A percentile compares a stretch with the other conserved stretches of the same genome.
These are phyloP conservation scores for Spilogale gracilis DNA, from an alignment of 2,113 vertebrate species.

Conservation along the genomic window DNA sequence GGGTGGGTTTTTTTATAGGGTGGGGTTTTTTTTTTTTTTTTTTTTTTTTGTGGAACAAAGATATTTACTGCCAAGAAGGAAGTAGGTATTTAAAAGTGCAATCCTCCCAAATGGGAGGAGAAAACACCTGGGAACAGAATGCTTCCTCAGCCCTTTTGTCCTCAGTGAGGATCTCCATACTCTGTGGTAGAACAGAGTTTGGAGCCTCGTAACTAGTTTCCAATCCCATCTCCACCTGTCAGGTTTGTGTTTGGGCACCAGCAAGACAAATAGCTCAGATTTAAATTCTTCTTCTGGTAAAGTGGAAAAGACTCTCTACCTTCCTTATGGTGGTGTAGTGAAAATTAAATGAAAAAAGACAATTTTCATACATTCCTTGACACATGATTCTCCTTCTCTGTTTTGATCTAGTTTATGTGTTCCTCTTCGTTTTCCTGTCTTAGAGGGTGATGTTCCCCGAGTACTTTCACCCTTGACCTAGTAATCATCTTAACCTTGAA, in stretches of 20 bases:
- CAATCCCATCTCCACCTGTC: too few relatives aligned
- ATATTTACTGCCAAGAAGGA: conserved; percentile 50
- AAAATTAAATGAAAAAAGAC: background rate
- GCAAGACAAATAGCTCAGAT: background rate
- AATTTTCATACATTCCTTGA: background rate
- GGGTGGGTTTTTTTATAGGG: background rate
- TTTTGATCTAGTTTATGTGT: background rate
- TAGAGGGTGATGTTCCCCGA: background rate
- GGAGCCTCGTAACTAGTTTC: background rate
- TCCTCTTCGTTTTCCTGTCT: background rate
- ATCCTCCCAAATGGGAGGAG: background rate
- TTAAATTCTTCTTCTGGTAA: background rate
- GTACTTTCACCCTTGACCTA: background rate
- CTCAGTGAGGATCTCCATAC: background rate
- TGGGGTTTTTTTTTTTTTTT: too few relatives aligned
- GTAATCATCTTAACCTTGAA: background rate
- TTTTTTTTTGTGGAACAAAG: conserved; percentile 1
- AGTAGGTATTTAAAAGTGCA: background rate
- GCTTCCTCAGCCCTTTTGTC: background rate
- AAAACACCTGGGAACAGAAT: background rate
- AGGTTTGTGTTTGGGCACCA: background rate
- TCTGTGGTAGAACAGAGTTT: too few relatives aligned
- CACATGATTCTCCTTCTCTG: background rate
- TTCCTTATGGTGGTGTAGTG: background rate
- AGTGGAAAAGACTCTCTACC: background rate